Base-by-base conservation (phyloP, 1,140 invertebrate species). In the Hypsibius dujardini region DNA sequence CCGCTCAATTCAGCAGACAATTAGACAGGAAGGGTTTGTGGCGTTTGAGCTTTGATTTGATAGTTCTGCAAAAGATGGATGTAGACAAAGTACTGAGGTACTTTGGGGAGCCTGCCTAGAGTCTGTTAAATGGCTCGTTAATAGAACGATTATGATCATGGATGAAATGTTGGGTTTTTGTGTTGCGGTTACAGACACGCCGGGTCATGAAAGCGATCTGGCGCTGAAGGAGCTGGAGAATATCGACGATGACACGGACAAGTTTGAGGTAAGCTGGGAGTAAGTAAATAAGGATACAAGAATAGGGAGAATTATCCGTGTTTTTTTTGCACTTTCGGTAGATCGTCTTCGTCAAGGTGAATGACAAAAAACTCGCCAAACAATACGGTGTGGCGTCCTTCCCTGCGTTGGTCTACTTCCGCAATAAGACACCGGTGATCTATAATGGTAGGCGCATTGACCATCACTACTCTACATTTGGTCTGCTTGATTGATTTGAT, bases 371-470 rank as follows among this genome's bases (percentile, higher is more conserved):
- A 81, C 83, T 91, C 76, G 91, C 92, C 70, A 94, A 94, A 79
- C 89, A 92, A 76, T 91, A 92, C 86, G 90, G 90, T 76, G 90
- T 94, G 80, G 90, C 87, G 79, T 90, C 85, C 79, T 94, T 94
- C 78, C 92, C 92, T 72, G 88, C 90, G 71, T 88, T 95, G 80
- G 91, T 90, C 74, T 94, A 93, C 79, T 94, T 94, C 82, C 86
- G 88, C 74, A 90, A 93, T 79, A 92, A 88, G 80, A 88, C 92
- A 84, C 90, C 90, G 76, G 90, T 91, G 77, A 89, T 91, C 77
- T 92, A 90, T 80, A 89, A 92, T 84, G 90, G 88, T 89, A 76
- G 79, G 75, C 72, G 28, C 28, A 28, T 28, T 28, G 28, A 28
- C 28, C 28, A 28, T 28, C 28, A 28, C 28, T 28, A 28, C 28